Evolutionary conservation across 1,140 invertebrate species (phyloP).

Genomic region (Brachionus koreanus): DNA sequence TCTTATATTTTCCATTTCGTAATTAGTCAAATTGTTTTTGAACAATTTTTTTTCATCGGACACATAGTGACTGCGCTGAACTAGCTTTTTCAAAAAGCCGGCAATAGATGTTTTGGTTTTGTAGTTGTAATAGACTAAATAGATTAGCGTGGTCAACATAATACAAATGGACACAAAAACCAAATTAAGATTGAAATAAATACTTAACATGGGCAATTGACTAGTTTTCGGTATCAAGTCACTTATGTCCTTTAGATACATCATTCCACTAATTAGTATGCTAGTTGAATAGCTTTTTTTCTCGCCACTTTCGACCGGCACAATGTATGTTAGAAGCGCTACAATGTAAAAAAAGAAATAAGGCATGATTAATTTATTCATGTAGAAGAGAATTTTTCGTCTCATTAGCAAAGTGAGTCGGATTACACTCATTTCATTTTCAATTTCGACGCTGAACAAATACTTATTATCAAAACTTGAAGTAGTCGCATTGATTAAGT

Average conservation of each 20-base stretch:
- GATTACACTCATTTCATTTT: neutral
- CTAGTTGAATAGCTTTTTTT: conserved; percentile 43
- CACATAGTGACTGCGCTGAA: neutral
- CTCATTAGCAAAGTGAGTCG: conserved; percentile 19
- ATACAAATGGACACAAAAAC: neutral
- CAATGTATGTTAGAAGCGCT: neutral
- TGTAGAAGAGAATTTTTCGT: conserved; percentile 29
- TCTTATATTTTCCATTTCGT: neutral
- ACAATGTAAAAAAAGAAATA: conserved; percentile 41
- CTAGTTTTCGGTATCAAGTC: conserved; percentile 34
- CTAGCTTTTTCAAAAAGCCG: neutral
- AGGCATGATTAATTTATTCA: conserved; percentile 25
- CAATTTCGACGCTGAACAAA: neutral
- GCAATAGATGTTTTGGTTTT: neutral
- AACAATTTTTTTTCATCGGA: neutral
- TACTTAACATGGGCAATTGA: neutral
- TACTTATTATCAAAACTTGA: neutral
- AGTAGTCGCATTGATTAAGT: neutral
- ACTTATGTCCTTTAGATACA: conserved; percentile 22
- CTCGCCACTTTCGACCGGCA: conserved; percentile 35
- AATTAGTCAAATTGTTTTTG: neutral
- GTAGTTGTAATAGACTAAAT: conserved; percentile 13
- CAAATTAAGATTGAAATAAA: conserved; percentile 38
- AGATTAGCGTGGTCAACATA: conserved; percentile 22
- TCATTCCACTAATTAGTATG: conserved; percentile 21